Base-by-base conservation (phyloP, 2,888 invertebrate genomes). In the Dyspetes luteomarginatus region DNA sequence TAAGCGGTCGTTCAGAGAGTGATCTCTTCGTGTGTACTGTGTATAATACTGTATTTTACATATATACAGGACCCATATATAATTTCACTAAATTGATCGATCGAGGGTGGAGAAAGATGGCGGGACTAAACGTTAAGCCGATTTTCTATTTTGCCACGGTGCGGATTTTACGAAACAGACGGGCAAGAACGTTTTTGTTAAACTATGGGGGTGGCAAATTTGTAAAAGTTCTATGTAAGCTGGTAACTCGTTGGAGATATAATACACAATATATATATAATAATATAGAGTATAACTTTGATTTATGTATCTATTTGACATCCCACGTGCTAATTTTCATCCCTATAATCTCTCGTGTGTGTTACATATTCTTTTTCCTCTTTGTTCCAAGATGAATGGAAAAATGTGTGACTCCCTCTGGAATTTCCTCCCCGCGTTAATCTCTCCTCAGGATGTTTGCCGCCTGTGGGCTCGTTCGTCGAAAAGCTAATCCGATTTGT, bases 401-500 rank as follows among this genome's bases (percentile, higher is more conserved):
- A 12, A n/a, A 43, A 55, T 56, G 43, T 41, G 43, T 30, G 56
- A 58, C n/a, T 68, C 56, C 28, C 68, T 2, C 48, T 60, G 50
- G 50, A 72, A 72, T 72, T 60, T 72, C 62, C 26, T 24, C n/a
- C 30, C 50, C 15, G 4, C 24, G 26, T 73, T 73, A 78, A 78
- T 73, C 73, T 68, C 67, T 45, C n/a, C n/a, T n/a, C 30, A 30
- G 56, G 30, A 2, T 50, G 26, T 30, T 55, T 43, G 24, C 55
- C 72, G 60, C 50, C 58, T 52, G 60, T 17, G n/a, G n/a, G 45
- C 15, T 15, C 36, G 28, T 82, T 84, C 82, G 80, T 80, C 79
- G 82, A 82, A 82, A 83, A 64, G 75, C 71, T 85, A 83, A 85
- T 84, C 85, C 82, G 80, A 82, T 82, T 82, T 79, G 80, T 72